Evolutionary conservation across 2,888 invertebrate species (phyloP).

Genomic region (Allolobophora icterica): DNA sequence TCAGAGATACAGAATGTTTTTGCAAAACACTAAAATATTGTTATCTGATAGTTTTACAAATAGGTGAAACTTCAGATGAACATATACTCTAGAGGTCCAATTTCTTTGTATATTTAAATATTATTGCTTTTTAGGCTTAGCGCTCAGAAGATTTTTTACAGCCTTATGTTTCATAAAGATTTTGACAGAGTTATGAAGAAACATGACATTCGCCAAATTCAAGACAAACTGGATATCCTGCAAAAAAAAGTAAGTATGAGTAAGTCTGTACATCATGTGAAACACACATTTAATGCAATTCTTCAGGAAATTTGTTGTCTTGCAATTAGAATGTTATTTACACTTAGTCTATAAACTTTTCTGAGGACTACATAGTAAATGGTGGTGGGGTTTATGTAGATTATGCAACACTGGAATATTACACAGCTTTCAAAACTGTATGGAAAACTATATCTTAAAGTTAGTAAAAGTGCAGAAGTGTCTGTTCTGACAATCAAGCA

Average conservation of each 20-base stretch:
- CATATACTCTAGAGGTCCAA: background rate
- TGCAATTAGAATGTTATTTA: background rate
- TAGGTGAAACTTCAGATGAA: background rate
- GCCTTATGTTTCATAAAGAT: constrained; percentile 76
- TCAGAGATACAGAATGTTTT: no score
- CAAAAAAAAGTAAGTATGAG: constrained; percentile 68
- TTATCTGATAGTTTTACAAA: background rate
- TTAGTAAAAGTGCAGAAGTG: no score
- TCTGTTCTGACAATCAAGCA: no score
- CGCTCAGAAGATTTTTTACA: constrained; percentile 72
- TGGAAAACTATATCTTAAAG: no score
- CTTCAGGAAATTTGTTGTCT: background rate
- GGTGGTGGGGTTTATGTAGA: no score
- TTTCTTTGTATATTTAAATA: background rate
- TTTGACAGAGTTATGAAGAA: constrained; percentile 79
- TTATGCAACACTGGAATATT: no score
- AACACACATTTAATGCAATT: background rate
- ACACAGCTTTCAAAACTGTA: no score
- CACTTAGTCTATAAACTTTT: background rate
- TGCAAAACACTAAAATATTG: no score
- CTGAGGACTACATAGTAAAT: no score
- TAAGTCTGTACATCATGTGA: constrained; percentile 1
- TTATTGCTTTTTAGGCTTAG: background rate
- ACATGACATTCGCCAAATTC: constrained; percentile 70
- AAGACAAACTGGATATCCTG: constrained; percentile 78